A percentile compares a stretch with the other conserved stretches of the same genome.
phyloP scores from a whole-genome alignment of 1,140 invertebrate species.

The Drosophila pruinosa region DNA sequence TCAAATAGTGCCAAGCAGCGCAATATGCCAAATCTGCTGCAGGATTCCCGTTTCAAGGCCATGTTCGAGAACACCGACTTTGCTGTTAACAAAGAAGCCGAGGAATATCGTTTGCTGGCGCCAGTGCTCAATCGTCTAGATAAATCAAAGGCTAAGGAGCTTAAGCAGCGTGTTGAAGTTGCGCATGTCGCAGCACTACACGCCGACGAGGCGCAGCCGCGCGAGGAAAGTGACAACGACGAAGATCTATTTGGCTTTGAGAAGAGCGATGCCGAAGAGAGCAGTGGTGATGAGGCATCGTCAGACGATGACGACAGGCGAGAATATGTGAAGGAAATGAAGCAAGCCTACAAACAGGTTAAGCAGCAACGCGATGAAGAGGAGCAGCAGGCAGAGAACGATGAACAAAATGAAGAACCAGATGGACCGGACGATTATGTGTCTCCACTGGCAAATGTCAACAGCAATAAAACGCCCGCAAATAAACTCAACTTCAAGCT shows the following conservation, averaged over 20 bases:
- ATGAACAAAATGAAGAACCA: slow-evolving; percentile 22
- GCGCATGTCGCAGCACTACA: slow-evolving; percentile 79
- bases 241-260: slow-evolving; percentile 81
- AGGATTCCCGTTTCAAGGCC: slow-evolving; percentile 94
- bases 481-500: slow-evolving; percentile 50
- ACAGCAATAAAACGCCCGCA: neutral
- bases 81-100: slow-evolving; percentile 93
- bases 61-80: slow-evolving; percentile 97
- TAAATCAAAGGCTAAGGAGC: slow-evolving; percentile 86
- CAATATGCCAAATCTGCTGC: slow-evolving; percentile 87
- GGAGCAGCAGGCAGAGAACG: slow-evolving; percentile 1
- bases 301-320: slow-evolving; percentile 94
- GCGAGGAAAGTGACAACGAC: slow-evolving; percentile 82
- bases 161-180: slow-evolving; percentile 81
- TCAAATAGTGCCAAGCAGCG: slow-evolving; percentile 86
- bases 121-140: slow-evolving; percentile 93
- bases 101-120: slow-evolving; percentile 94
- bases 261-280: slow-evolving; percentile 59
- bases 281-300: slow-evolving; percentile 82
- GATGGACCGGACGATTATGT: slow-evolving; percentile 28
- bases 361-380: slow-evolving; percentile 79
- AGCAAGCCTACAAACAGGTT: slow-evolving; percentile 87
- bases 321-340: slow-evolving; percentile 90
- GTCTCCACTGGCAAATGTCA: slow-evolving; percentile 37
- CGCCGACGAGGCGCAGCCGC: slow-evolving; percentile 71